Base-by-base conservation (phyloP, 2,113 vertebrate species). In the Protomyctophum bolini region DNA sequence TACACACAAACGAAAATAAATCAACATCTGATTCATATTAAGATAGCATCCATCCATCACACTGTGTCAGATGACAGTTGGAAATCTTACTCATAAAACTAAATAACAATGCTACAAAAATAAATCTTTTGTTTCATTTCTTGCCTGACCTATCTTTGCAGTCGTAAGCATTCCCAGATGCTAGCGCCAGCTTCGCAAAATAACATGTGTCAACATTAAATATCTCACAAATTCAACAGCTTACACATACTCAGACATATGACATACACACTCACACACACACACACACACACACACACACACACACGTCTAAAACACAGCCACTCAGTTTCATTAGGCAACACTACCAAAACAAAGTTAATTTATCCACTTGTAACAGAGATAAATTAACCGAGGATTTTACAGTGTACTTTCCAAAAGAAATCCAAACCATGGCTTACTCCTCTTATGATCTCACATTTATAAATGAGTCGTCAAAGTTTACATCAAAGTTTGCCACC, bases 71-170 rank as follows among this genome's bases (percentile, higher is more conserved):
- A 66, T 68, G n/a, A 71, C 69, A 76, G 29, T 73, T 74, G 47
- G 79, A 71, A 73, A 58, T 47, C 21, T 72, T 54, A 60, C 52
- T 73, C 82, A 83, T 72, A 81, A 83, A 87, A 83, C 75, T 66
- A 90, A 83, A 78, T 46, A 70, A 83, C 48, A 55, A 67, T 46
- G 10, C 81, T 86, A 85, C 75, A 90, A 92, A 93, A 90, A 92
- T 77, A 90, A 67, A 83, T 59, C 9, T 72, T 69, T 77, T 83
- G 10, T 85, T 86, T 75, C 61, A 75, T 66, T 80, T 77, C 70
- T 76, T 58, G 73, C 83, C 84, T 90, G 90, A 89, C 85, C 86
- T 83, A 84, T 84, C 66, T 69, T 75, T 86, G 75, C 81, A 86
- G 73, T 71, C 29, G 29, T 73, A 80, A 89, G 85, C 84, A 80